Base-by-base conservation (phyloP, 2,113 vertebrate genomes). In the Myrmecophaga tridactyla region DNA sequence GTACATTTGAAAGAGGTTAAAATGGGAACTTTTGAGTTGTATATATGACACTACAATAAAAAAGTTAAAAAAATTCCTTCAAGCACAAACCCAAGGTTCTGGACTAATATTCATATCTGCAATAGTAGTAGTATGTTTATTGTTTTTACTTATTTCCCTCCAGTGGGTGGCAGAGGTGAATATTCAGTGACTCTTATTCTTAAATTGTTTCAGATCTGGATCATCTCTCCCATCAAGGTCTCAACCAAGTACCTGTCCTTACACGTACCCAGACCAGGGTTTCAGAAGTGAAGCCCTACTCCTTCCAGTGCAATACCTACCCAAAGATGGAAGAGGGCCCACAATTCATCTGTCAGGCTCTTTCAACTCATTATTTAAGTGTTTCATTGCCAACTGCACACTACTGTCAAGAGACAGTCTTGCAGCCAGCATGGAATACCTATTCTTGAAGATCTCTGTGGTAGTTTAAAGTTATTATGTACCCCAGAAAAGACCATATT, bases 401-500 rank as follows among this genome's bases (percentile, higher is more conserved):
- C 56, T 43, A 39, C 80, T n/a, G 34, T 70, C 53, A 65, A 96
- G 53, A 89, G 39, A 8, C 21, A 82, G 41, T 48, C 72, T 91
- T 95, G 89, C 67, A 88, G 90, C 46, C 46, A 90, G 77, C 29
- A 94, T 25, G 86, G 39, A 72, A 88, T 39, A 86, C 31, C 67
- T 88, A 58, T 91, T 89, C 56, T 25, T 85, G 43, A 95, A 92
- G 4, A 39, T 48, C 46, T 48, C 46, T 48, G 46, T 48, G 11
- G 46, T 48, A 11, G 46, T 48, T 48, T 48, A 11, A 7, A 48
- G 46, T 11, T 48, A 11, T 48, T 48, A 48, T 48, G 46, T 48
- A 48, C 46, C 46, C 46, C 46, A 48, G 46, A 48, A 48, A 48
- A 48, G 46, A 11, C 46, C 46, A 48, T 48, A 11, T 48, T 48